phyloP scores from a whole-genome alignment of 92 coral and sea anemone species.

The Zoanthus gigantus region DNA sequence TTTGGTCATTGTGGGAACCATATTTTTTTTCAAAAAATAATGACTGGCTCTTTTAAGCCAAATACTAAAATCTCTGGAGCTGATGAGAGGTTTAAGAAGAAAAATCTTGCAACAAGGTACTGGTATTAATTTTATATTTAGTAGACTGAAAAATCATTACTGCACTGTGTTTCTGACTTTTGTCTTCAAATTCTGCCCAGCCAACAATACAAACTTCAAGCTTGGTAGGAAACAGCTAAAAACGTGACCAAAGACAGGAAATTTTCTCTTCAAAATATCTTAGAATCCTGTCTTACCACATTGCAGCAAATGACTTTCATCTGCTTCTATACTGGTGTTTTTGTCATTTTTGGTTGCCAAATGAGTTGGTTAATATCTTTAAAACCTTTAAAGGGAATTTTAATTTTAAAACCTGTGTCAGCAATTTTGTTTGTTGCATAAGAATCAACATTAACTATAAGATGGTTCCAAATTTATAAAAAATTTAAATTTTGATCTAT shows the following conservation, averaged over 20 bases:
- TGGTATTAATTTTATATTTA: background rate
- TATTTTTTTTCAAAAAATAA: background rate
- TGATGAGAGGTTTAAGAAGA: slow-evolving; percentile 17
- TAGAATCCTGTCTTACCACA: slow-evolving; percentile 7
- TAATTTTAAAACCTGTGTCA: slow-evolving; percentile 23
- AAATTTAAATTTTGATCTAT: background rate
- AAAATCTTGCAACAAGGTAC: slow-evolving; percentile 30
- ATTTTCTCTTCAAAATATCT: background rate
- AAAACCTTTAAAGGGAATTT: slow-evolving; percentile 14
- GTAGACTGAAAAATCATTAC: slow-evolving; percentile 24
- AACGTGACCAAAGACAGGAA: background rate
- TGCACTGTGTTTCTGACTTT: slow-evolving; percentile 12
- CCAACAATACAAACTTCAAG: background rate
- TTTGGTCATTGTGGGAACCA: background rate
- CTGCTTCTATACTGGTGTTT: slow-evolving; percentile 4
- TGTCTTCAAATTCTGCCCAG: background rate
- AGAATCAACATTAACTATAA: background rate
- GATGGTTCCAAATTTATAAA: background rate
- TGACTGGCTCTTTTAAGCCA: background rate
- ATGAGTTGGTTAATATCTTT: slow-evolving; percentile 54
- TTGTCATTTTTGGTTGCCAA: slow-evolving; percentile 9
- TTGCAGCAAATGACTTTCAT: slow-evolving; percentile 11
- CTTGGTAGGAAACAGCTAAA: background rate
- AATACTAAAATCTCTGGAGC: background rate
- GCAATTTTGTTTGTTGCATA: slow-evolving; percentile 29